A percentile compares a stretch with the other conserved stretches of the same genome.
phyloP scores from a whole-genome alignment of 2,888 invertebrate species.

The Scaptodrosophila latifasciaeformis region DNA sequence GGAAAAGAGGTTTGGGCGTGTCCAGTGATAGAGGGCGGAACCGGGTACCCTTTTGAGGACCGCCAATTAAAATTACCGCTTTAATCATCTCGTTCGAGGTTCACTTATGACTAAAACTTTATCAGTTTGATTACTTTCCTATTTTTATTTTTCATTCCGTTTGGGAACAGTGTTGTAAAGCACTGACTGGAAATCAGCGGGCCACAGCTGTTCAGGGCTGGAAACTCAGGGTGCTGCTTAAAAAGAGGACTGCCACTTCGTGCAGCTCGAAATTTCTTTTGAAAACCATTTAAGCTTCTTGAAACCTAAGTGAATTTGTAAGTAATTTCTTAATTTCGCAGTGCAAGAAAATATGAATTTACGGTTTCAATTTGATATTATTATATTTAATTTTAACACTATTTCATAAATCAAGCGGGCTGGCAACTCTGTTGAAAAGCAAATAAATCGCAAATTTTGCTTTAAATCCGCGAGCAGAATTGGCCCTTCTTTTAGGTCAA shows the following conservation, averaged over 20 bases:
- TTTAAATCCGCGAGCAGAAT: too few relatives aligned
- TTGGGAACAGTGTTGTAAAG: background rate
- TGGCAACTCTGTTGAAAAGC: slow-evolving; percentile 22
- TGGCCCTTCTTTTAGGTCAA: background rate
- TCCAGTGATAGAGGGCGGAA: slow-evolving; percentile 97
- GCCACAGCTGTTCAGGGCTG: background rate
- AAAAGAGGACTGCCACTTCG: slow-evolving; percentile 30
- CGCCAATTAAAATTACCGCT: slow-evolving; percentile 94
- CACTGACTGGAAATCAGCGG: slow-evolving; percentile 14
- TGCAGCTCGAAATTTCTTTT: slow-evolving; percentile 6
- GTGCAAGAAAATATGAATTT: too few relatives aligned
- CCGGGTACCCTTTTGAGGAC: slow-evolving; percentile 96
- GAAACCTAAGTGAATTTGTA: too few relatives aligned
- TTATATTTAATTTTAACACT: too few relatives aligned
- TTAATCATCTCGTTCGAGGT: slow-evolving; percentile 78
- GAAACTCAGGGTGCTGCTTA: slow-evolving; percentile 22
- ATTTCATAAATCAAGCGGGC: too few relatives aligned
- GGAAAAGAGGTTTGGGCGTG: slow-evolving; percentile 98
- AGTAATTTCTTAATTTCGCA: too few relatives aligned
- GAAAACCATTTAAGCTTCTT: too few relatives aligned
- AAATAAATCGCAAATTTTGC: slow-evolving; percentile 27
- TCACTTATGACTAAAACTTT: slow-evolving; percentile 32
- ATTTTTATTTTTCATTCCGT: too few relatives aligned
- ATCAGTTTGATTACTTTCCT: too few relatives aligned
- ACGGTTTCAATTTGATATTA: too few relatives aligned